Evolutionary conservation across 1,140 invertebrate species (phyloP).

Genomic region (Drosophila micromelanica): DNA sequence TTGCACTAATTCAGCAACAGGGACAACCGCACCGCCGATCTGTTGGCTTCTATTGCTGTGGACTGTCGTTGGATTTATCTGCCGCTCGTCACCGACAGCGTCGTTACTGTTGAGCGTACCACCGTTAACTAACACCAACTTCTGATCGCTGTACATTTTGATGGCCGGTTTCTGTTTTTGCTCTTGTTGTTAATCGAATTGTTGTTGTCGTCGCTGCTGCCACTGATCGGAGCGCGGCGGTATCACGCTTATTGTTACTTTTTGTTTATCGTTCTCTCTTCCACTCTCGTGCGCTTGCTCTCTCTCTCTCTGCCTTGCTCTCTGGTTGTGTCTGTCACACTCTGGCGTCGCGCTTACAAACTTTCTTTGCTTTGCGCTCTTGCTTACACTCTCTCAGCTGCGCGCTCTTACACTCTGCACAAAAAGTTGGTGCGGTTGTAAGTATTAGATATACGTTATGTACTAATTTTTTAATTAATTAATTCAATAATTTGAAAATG

Average conservation of each 20-base stretch:
- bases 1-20: constrained; percentile 66
- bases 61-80: constrained; percentile 41
- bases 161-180: constrained; percentile 43
- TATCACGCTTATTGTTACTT: constrained; percentile 44
- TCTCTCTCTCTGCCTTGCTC: constrained; percentile 16
- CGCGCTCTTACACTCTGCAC: constrained; percentile 41
- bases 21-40: constrained; percentile 32
- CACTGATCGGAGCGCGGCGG: constrained; percentile 29
- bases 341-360: constrained; percentile 42
- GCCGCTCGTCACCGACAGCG: constrained; percentile 52
- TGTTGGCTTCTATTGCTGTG: constrained; percentile 50
- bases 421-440: constrained; percentile 32
- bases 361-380: constrained; percentile 48
- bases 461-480: no score
- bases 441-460: neutral
- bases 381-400: constrained; percentile 33
- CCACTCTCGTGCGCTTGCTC: constrained; percentile 17
- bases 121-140: constrained; percentile 74
- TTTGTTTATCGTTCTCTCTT: constrained; percentile 39
- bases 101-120: constrained; percentile 74
- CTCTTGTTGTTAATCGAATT: constrained; percentile 19
- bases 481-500: no score
- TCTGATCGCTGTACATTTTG: constrained; percentile 60
- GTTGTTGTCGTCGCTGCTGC: constrained; percentile 21
- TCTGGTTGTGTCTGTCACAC: constrained; percentile 37